Conservation (phyloP, 2,113 vertebrate genomes). For the Gallinago undulata region DNA sequence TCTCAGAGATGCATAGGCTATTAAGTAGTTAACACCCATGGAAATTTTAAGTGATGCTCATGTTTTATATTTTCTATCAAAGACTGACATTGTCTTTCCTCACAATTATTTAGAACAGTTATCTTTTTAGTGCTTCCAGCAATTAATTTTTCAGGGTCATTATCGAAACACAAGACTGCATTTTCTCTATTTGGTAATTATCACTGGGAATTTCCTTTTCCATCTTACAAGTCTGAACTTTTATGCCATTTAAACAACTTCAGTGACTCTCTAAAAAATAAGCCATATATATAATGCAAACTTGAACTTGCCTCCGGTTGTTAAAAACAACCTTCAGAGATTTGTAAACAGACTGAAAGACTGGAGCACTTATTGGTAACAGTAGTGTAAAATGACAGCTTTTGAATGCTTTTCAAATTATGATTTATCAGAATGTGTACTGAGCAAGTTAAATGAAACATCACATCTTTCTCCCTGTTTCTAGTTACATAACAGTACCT, state of each 20-base stretch:
- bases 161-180: background rate
- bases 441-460: background rate
- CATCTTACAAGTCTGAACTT: background rate
- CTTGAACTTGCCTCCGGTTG: background rate
- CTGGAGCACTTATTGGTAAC: background rate
- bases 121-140: background rate
- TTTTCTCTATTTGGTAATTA: background rate
- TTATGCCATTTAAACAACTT: background rate
- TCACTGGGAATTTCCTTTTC: background rate
- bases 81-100: background rate
- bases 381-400: background rate
- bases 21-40: background rate
- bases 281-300: background rate
- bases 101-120: background rate
- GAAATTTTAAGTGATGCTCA: background rate
- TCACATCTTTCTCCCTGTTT: background rate
- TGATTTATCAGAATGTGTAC: background rate
- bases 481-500: background rate
- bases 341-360: background rate
- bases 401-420: background rate
- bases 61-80: background rate
- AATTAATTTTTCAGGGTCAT: background rate
- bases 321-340: background rate
- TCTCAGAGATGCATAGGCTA: background rate
- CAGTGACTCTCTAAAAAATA: background rate